phyloP scores from a whole-genome alignment of 2,888 invertebrate species.

The Epistrophe grossulariae region DNA sequence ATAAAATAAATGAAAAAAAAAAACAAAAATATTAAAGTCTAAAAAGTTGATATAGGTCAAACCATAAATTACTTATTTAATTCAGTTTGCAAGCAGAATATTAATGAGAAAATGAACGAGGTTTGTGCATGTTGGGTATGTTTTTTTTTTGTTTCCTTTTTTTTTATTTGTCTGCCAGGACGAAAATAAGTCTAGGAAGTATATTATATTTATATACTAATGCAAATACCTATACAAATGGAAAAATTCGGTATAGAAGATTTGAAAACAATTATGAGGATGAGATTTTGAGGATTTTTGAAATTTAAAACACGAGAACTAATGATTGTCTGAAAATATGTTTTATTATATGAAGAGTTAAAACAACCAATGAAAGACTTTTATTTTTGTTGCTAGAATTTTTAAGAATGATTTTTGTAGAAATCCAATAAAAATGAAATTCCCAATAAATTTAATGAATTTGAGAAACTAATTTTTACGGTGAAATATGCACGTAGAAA shows the following conservation, averaged over 20 bases:
- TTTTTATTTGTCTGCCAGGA: slow-evolving; percentile 24
- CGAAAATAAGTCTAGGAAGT: slow-evolving; percentile 7
- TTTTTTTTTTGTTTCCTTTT: slow-evolving; percentile 6
- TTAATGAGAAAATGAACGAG: slow-evolving; percentile 63
- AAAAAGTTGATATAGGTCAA: slow-evolving; percentile 74
- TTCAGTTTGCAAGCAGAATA: slow-evolving; percentile 71
- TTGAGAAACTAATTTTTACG: too few species aligned
- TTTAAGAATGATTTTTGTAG: too few species aligned
- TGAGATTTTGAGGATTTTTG: not conserved
- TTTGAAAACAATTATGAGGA: not conserved
- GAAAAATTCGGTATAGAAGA: not conserved
- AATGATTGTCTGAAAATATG: not conserved
- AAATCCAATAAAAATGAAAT: too few species aligned
- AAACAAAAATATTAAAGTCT: slow-evolving; percentile 34
- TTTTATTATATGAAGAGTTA: too few species aligned
- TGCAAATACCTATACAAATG: slow-evolving; percentile 40
- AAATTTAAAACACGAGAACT: not conserved
- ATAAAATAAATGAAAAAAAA: not conserved
- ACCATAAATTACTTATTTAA: slow-evolving; percentile 75
- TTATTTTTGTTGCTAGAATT: too few species aligned
- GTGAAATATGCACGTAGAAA: too few species aligned
- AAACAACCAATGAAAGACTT: too few species aligned
- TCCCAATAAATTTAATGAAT: too few species aligned
- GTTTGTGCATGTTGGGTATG: slow-evolving; percentile 64
- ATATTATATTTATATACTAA: slow-evolving; percentile 19